A percentile compares a stretch with the other conserved stretches of the same genome.
These are phyloP conservation scores for Pediacus dermestoides DNA, from an alignment of 2,888 invertebrate species.

Conservation along the genomic window DNA sequence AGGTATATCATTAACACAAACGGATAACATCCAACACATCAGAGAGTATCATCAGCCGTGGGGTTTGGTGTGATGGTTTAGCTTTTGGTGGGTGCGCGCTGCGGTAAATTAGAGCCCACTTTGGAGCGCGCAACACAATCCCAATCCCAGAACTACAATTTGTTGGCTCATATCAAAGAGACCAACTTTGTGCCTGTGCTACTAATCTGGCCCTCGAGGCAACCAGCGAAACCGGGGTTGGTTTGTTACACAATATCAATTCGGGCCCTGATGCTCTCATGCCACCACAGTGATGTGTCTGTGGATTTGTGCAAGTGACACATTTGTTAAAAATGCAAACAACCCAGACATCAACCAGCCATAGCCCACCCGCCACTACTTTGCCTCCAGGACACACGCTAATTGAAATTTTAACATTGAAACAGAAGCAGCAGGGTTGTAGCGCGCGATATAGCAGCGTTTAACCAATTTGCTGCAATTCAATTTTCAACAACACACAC, in stretches of 20 bases:
- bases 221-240: conserved; percentile 27
- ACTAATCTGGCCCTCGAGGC: conserved; percentile 31
- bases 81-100: no score
- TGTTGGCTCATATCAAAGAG: no score
- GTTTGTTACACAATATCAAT: conserved; percentile 45
- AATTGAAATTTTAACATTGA: conserved; percentile 44
- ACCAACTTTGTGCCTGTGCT: conserved; percentile 31
- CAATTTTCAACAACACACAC: conserved; percentile 34
- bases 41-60: no score
- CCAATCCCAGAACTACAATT: no score
- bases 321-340: conserved; percentile 44
- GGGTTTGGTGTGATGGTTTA: no score
- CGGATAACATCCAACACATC: no score
- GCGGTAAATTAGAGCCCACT: no score
- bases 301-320: conserved; percentile 48
- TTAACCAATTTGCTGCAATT: conserved; percentile 39
- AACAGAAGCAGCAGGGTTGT: conserved; percentile 23
- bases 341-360: conserved; percentile 8
- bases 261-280: conserved; percentile 19
- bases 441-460: conserved; percentile 18
- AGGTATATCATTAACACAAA: no score
- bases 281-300: background rate
- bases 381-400: conserved; percentile 35
- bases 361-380: conserved; percentile 9
- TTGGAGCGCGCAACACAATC: no score